phyloP scores from a whole-genome alignment of 2,888 invertebrate species.

The Drosophila formosana region DNA sequence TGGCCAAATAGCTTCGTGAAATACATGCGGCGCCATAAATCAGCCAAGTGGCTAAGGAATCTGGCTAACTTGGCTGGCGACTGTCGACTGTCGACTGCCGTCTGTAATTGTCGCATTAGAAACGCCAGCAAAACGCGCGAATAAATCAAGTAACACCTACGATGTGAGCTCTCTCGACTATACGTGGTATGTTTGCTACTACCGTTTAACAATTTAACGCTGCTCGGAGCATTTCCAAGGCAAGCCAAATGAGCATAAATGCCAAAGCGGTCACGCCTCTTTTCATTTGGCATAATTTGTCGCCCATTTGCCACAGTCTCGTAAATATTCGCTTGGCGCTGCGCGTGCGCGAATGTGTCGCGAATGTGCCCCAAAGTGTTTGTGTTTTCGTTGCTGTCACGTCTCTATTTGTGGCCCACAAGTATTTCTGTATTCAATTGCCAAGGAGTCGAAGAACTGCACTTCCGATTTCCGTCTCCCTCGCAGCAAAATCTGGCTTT shows the following conservation, averaged over 20 bases:
- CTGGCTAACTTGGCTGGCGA: constrained; percentile 46
- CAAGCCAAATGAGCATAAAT: constrained; percentile 68
- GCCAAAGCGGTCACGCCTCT: constrained; percentile 73
- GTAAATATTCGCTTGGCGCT: constrained; percentile 59
- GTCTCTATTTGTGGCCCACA: constrained; percentile 5
- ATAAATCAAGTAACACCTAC: constrained; percentile 74
- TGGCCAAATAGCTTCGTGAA: constrained; percentile 71
- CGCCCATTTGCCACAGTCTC: constrained; percentile 73
- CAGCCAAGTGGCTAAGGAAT: constrained; percentile 72
- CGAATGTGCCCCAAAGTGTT: constrained; percentile 6
- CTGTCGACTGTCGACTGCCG: constrained; percentile 46
- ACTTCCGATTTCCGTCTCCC: constrained; percentile 56
- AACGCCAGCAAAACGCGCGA: constrained; percentile 73
- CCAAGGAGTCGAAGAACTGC: constrained; percentile 16
- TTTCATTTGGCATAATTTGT: constrained; percentile 76
- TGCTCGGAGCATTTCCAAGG: constrained; percentile 43
- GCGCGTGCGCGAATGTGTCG: constrained; percentile 73
- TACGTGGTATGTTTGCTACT: constrained; percentile 50
- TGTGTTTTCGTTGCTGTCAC: constrained; percentile 25
- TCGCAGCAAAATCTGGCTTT: constrained; percentile 36
- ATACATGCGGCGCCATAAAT: constrained; percentile 73
- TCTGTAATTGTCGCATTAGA: constrained; percentile 77
- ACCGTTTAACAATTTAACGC: constrained; percentile 63
- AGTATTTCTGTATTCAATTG: neutral
- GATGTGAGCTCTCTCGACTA: neutral